Percentiles rank a stretch among this genome's conserved stretches.
Conservation (phyloP, 2,113 vertebrate genomes). For the Corvus cornix region DNA sequence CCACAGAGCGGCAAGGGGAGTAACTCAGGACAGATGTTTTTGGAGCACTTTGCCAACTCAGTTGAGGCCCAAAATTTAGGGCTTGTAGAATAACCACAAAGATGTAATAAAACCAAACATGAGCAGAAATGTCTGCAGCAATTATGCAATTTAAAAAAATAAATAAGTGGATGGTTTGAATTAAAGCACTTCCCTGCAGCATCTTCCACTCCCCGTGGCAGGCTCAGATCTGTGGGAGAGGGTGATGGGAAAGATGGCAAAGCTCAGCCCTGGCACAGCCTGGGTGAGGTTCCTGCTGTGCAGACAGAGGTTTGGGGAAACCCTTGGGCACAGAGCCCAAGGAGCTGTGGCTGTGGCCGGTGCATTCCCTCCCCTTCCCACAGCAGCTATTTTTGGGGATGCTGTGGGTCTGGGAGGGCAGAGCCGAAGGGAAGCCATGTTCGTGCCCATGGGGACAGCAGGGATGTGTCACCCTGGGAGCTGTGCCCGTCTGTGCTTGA, state of each 20-base stretch:
- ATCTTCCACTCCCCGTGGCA: fast-evolving
- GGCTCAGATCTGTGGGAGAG: background rate
- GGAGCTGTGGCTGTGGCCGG: background rate
- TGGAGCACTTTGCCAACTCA: background rate
- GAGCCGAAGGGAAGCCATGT: fast-evolving
- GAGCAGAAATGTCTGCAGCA: conserved; percentile 50
- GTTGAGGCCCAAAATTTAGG: conserved; percentile 47
- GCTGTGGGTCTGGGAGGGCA: background rate
- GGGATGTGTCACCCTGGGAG: fast-evolving
- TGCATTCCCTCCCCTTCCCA: background rate
- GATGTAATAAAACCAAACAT: conserved; percentile 39
- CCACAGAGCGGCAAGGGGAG: background rate
- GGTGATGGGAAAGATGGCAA: background rate
- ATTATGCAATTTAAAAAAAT: conserved; percentile 14
- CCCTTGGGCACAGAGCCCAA: fast-evolving
- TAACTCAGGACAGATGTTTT: conserved; percentile 23
- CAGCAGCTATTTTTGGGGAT: background rate
- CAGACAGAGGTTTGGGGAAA: background rate
- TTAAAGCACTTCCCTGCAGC: conserved; percentile 1
- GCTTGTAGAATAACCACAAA: conserved; percentile 52
- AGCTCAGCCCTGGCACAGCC: background rate
- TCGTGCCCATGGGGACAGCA: fast-evolving
- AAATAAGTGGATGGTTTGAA: background rate
- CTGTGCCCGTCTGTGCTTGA: background rate
- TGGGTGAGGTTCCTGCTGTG: background rate